Evolutionary conservation across 2,797 vertebrate species (phyloP).

Genomic region (Corythornis leucogaster): DNA sequence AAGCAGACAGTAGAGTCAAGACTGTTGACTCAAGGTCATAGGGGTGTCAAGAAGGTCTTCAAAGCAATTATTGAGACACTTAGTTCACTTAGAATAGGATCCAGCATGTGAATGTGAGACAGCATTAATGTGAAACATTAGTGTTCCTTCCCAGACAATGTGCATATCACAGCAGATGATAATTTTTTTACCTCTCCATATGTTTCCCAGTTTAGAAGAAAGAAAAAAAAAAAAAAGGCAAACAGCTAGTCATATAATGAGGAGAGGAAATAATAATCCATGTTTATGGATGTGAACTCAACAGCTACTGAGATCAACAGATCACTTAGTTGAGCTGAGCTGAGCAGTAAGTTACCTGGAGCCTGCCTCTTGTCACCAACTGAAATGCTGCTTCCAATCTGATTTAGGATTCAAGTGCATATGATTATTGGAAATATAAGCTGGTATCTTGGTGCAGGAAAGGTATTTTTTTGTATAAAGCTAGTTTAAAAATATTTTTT

Average conservation of each 20-base stretch:
- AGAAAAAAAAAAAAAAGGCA: not conserved
- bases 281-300: not conserved
- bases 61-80: slow-evolving; percentile 10
- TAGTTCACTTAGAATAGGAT: not conserved
- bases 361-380: not conserved
- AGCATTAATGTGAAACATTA: not conserved
- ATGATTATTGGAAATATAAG: not conserved
- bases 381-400: not conserved
- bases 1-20: not conserved
- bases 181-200: not conserved
- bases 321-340: not conserved
- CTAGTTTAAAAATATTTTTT: not conserved
- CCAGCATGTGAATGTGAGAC: not conserved
- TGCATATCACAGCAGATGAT: not conserved
- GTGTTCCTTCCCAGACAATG: not conserved
- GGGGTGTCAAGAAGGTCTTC: not conserved
- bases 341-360: not conserved
- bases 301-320: not conserved
- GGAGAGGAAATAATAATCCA: not conserved
- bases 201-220: not conserved
- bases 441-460: not conserved
- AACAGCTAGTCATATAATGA: not conserved
- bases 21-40: not conserved
- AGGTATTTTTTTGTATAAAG: not conserved
- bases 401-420: not conserved